These are phyloP conservation scores for Trichopoda pennipes DNA, from an alignment of 2,888 invertebrate species.

Conservation along the genomic window DNA sequence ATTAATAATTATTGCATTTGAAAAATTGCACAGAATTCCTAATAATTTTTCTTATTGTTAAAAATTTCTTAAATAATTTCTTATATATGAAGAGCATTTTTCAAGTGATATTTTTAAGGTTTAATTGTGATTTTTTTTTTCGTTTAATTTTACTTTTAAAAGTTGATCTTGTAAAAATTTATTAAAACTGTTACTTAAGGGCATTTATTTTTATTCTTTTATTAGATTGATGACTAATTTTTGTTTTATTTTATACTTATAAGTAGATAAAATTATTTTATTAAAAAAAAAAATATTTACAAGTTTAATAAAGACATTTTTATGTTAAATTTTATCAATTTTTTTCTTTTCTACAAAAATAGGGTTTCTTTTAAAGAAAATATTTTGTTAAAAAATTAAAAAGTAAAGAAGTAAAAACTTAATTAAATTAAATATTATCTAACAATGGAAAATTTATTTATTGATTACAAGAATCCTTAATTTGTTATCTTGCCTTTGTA, in stretches of 20 bases:
- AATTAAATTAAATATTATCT: slow-evolving; percentile 23
- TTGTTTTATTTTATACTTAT: slow-evolving; percentile 45
- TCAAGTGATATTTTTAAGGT: background rate
- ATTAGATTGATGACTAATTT: slow-evolving; percentile 53
- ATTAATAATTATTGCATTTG: slow-evolving; percentile 64
- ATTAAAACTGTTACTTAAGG: background rate
- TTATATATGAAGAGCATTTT: slow-evolving; percentile 2
- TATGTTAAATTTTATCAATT: background rate
- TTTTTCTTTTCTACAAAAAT: slow-evolving; percentile 27
- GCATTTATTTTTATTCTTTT: slow-evolving; percentile 10
- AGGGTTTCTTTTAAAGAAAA: slow-evolving; percentile 65
- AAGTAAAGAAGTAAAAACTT: slow-evolving; percentile 1
- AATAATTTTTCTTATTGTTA: slow-evolving; percentile 58
- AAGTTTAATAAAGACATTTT: slow-evolving; percentile 18
- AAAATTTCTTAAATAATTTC: background rate
- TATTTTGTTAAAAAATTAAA: slow-evolving; percentile 28
- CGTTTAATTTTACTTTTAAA: background rate
- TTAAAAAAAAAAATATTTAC: slow-evolving; percentile 52
- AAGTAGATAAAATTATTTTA: slow-evolving; percentile 20
- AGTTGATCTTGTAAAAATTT: slow-evolving; percentile 14
- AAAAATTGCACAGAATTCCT: slow-evolving; percentile 64
- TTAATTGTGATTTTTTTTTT: background rate
- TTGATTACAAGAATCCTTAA: slow-evolving; percentile 1
- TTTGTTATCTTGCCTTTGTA: background rate
- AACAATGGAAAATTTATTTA: slow-evolving; percentile 33